Evolutionary conservation across 2,113 vertebrate genomes (phyloP).

Genomic region (Hypanus sabinus): DNA sequence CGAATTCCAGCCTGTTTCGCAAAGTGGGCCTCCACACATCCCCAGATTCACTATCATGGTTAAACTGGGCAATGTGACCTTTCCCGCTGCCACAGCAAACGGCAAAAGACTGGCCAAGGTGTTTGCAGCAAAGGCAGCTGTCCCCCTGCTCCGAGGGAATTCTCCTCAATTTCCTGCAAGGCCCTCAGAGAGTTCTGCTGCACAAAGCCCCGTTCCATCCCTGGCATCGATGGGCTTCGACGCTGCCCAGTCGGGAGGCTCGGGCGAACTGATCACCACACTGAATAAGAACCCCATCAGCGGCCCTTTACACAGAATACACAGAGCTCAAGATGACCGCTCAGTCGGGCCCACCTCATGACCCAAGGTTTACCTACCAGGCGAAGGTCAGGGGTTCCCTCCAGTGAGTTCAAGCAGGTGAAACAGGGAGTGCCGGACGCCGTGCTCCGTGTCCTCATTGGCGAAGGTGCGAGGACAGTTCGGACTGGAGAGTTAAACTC

Average conservation of each 20-base stretch:
- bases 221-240: conserved; percentile 59
- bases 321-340: conserved; percentile 86
- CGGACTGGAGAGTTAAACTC: conserved; percentile 61
- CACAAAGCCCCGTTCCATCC: conserved; percentile 51
- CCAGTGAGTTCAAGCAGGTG: conserved; percentile 81
- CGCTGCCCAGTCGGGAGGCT: conserved; percentile 62
- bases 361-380: conserved; percentile 92
- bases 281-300: conserved; percentile 87
- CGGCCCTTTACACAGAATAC: conserved; percentile 82
- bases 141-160: conserved; percentile 75
- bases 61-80: conserved; percentile 74
- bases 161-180: conserved; percentile 50
- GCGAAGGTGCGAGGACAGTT: conserved; percentile 76
- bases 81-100: conserved; percentile 75
- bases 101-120: conserved; percentile 92
- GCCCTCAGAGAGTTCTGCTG: conserved; percentile 43
- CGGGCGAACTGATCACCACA: conserved; percentile 83
- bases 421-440: conserved; percentile 91
- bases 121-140: conserved; percentile 84
- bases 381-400: conserved; percentile 95
- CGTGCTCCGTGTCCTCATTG: conserved; percentile 80
- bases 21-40: conserved; percentile 87
- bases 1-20: conserved; percentile 80
- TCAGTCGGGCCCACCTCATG: conserved; percentile 82
- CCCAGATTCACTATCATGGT: conserved; percentile 90